Evolutionary conservation across 2,888 invertebrate species (phyloP).

Genomic region (Cheilosia vernalis): DNA sequence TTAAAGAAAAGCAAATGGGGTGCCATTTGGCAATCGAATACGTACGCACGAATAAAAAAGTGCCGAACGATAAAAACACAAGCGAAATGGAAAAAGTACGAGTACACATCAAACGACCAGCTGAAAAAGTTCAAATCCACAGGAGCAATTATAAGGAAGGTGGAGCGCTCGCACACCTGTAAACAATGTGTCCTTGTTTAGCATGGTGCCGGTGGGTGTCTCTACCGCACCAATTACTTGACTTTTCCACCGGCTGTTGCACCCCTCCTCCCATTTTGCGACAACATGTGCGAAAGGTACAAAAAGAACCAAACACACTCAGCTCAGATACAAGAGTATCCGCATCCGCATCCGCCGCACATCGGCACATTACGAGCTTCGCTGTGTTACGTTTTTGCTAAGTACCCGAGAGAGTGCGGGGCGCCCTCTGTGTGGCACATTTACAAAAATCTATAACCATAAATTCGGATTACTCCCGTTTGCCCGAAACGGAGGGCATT

Average conservation of each 20-base stretch:
- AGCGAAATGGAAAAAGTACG: conserved; percentile 25
- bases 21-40: conserved; percentile 75
- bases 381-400: conserved; percentile 53
- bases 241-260: conserved; percentile 52
- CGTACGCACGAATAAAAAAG: conserved; percentile 67
- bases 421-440: conserved; percentile 73
- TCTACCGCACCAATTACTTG: conserved; percentile 68
- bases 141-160: conserved; percentile 72
- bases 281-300: conserved; percentile 69
- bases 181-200: conserved; percentile 65
- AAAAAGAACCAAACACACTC: conserved; percentile 46
- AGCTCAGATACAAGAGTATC: conserved; percentile 61
- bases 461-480: conserved; percentile 78
- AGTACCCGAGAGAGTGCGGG: conserved; percentile 43
- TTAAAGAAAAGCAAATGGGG: conserved; percentile 75
- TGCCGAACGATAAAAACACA: conserved; percentile 63
- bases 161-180: conserved; percentile 59
- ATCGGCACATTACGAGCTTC: not conserved
- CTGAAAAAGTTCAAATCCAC: conserved; percentile 72
- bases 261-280: not conserved
- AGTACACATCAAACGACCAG: conserved; percentile 22
- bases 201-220: conserved; percentile 36
- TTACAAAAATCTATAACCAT: conserved; percentile 78
- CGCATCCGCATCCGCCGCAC: not conserved
- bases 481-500: conserved; percentile 77